These are phyloP conservation scores for Muntiacus reevesi DNA, from an alignment of 2,113 vertebrate genomes.

Conservation along the genomic window DNA sequence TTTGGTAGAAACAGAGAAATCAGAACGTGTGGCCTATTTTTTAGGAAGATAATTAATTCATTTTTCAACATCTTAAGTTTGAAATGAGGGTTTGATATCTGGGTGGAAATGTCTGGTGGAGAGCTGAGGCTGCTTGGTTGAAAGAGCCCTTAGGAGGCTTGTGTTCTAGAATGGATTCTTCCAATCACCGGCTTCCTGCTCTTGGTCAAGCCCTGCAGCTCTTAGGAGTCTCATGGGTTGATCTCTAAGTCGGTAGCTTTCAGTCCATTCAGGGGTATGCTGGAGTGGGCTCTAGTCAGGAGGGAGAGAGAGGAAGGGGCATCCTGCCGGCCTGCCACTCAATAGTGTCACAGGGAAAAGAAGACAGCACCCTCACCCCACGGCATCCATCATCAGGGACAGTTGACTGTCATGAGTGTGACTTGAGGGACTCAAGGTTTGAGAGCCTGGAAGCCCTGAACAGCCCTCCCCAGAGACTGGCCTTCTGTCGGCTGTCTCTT, in stretches of 20 bases:
- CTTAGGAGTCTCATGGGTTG: background rate
- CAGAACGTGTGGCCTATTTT: constrained; percentile 41
- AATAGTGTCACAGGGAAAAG: background rate
- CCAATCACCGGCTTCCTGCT: background rate
- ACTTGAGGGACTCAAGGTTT: background rate
- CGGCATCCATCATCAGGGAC: background rate
- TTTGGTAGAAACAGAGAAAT: constrained; percentile 46
- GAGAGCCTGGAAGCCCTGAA: background rate
- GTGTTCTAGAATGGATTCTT: background rate
- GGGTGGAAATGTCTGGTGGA: background rate
- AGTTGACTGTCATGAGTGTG: background rate
- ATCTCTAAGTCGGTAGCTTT: background rate
- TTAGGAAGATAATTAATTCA: constrained; percentile 45
- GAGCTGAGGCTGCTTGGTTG: background rate
- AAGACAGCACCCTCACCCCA: too few relatives aligned
- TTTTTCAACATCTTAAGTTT: constrained; percentile 51
- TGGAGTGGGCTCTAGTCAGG: background rate
- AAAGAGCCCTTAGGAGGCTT: background rate
- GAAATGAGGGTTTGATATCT: constrained; percentile 35
- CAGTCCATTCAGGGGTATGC: background rate
- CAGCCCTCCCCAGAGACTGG: background rate
- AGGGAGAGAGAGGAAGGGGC: background rate
- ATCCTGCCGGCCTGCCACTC: background rate
- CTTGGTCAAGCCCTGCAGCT: background rate
- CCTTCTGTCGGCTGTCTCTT: background rate